A percentile compares a stretch with the other conserved stretches of the same genome.
Evolutionary conservation across 2,888 invertebrate genomes (phyloP).

Genomic region (Microplitis deprimator): DNA sequence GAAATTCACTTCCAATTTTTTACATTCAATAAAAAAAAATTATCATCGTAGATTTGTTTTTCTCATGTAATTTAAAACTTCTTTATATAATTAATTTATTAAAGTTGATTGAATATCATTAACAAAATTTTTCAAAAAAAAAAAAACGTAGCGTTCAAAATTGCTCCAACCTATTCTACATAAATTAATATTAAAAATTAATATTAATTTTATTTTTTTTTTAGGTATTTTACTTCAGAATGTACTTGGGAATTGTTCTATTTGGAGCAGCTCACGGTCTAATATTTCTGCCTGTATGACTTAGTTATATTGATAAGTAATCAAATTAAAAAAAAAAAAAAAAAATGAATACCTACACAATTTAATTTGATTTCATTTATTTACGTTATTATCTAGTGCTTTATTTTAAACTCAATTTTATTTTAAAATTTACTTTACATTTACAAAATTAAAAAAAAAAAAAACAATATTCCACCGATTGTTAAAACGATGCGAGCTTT

Average conservation of each 20-base stretch:
- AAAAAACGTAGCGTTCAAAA: no score
- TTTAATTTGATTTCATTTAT: neutral
- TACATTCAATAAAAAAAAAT: no score
- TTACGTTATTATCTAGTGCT: neutral
- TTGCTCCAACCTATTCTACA: no score
- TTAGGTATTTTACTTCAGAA: slow-evolving; percentile 93
- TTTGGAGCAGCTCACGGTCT: slow-evolving; percentile 98
- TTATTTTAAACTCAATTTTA: neutral
- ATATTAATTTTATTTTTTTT: no score
- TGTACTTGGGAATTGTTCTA: slow-evolving; percentile 97
- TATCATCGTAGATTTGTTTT: no score
- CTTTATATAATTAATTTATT: no score
- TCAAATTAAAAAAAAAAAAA: neutral
- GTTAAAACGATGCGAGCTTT: slow-evolving; percentile 46
- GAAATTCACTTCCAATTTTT: no score
- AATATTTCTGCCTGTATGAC: slow-evolving; percentile 95
- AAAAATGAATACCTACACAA: neutral
- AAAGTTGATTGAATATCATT: no score
- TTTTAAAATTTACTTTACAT: neutral
- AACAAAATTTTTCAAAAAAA: no score
- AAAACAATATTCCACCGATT: slow-evolving; percentile 50
- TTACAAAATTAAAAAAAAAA: slow-evolving; percentile 31
- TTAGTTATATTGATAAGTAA: slow-evolving; percentile 94
- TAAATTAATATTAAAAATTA: no score
- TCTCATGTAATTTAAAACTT: no score